Evolutionary conservation across 2,888 invertebrate genomes (phyloP).

Genomic region (Drosophila borborema): DNA sequence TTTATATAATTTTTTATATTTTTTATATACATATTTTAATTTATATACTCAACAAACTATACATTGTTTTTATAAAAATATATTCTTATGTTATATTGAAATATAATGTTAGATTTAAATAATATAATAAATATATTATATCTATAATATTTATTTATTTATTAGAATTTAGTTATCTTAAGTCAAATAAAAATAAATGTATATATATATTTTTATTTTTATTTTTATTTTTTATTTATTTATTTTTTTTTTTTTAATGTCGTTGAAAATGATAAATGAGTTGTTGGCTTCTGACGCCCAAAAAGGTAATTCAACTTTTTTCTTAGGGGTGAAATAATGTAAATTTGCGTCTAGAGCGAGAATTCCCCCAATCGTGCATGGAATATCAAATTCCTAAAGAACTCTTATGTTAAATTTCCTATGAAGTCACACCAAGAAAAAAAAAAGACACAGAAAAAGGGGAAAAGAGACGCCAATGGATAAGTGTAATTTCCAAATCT

Average conservation of each 20-base stretch:
- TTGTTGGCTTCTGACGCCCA: not conserved
- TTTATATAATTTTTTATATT: no score
- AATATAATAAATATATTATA: no score
- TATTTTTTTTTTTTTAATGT: not conserved
- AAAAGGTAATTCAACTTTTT: conserved; percentile 5
- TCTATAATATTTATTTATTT: not conserved
- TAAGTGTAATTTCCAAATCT: conserved; percentile 71
- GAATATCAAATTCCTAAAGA: conserved; percentile 52
- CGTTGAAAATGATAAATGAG: conserved; percentile 12
- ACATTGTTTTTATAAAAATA: no score
- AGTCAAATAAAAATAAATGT: no score
- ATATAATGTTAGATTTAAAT: no score
- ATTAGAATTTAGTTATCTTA: no score
- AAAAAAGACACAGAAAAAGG: not conserved
- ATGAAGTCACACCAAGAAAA: conserved; percentile 52
- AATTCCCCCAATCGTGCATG: conserved; percentile 42
- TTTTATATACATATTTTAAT: no score
- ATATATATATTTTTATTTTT: not conserved
- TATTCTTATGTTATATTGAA: no score
- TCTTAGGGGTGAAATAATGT: conserved; percentile 13
- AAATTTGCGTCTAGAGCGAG: conserved; percentile 5
- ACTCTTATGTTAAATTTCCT: conserved; percentile 40
- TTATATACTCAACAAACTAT: no score
- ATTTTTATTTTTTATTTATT: no score
- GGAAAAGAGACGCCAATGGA: conserved; percentile 6